phyloP scores from a whole-genome alignment of 2,797 vertebrate genomes.

The Oophaga sylvatica region DNA sequence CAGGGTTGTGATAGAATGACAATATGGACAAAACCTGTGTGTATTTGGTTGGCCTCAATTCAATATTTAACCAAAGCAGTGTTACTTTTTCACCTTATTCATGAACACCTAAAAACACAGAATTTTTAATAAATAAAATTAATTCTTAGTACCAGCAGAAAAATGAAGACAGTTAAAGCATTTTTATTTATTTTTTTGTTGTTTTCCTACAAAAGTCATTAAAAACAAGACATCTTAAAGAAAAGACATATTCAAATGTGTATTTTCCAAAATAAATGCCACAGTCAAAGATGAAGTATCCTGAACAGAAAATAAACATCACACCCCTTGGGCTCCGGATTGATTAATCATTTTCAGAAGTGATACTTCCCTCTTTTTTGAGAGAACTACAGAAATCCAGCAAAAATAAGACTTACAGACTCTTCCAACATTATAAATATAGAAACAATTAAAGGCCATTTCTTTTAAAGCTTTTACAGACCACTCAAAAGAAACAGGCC shows the following conservation, averaged over 20 bases:
- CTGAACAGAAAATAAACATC: slow-evolving; percentile 8
- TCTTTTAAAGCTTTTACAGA: slow-evolving; percentile 24
- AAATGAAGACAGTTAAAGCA: background rate
- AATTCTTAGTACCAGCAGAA: background rate
- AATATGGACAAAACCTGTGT: no score
- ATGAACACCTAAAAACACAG: background rate
- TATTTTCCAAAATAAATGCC: slow-evolving; percentile 20
- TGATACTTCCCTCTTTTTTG: slow-evolving; percentile 10
- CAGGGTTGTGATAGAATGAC: no score
- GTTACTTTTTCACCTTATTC: no score
- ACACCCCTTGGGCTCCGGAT: background rate
- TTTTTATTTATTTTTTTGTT: slow-evolving; percentile 32
- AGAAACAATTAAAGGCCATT: slow-evolving; percentile 38
- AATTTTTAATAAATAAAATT: background rate
- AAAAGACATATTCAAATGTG: slow-evolving; percentile 32
- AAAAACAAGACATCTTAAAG: slow-evolving; percentile 37
- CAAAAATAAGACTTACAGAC: slow-evolving; percentile 50
- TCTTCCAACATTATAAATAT: slow-evolving; percentile 47
- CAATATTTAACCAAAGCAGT: no score
- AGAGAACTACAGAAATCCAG: slow-evolving; percentile 26
- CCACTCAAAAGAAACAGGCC: slow-evolving; percentile 29
- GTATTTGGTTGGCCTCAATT: no score
- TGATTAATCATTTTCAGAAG: background rate
- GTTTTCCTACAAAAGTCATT: slow-evolving; percentile 51
- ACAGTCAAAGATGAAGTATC: slow-evolving; percentile 16